Evolutionary conservation across 2,797 vertebrate genomes (phyloP).

Genomic region (Astyanax mexicanus): DNA sequence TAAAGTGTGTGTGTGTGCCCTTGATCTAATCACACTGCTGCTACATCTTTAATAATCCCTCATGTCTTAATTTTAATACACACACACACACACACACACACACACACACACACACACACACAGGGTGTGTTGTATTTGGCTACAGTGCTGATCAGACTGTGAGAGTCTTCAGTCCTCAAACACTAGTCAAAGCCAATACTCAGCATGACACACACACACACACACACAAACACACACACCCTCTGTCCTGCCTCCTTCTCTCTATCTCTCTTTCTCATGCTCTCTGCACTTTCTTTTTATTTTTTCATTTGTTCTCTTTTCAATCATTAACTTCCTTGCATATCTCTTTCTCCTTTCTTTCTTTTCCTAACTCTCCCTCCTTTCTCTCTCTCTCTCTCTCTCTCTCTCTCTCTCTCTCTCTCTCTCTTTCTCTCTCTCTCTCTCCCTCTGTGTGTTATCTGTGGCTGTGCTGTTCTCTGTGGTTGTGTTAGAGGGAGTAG

Average conservation of each 20-base stretch:
- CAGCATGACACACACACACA: too few species aligned
- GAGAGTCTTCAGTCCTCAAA: too few species aligned
- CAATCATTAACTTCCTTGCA: too few species aligned
- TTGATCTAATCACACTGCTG: background rate
- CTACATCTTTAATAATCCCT: background rate
- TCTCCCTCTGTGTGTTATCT: conserved; percentile 5
- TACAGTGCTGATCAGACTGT: too few species aligned
- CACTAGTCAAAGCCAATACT: too few species aligned
- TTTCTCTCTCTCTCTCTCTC: conserved; percentile 14
- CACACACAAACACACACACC: too few species aligned
- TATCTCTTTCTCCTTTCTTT: too few species aligned
- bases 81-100: background rate
- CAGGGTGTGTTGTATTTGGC: too few species aligned
- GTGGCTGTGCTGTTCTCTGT: background rate
- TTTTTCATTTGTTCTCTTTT: conserved; percentile 4
- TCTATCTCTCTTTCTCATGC: conserved; percentile 14
- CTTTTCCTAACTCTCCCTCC: background rate
- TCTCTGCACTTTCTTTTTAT: conserved; percentile 6
- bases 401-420: conserved; percentile 21
- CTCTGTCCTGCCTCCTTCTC: conserved; percentile 1
- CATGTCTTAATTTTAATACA: background rate
- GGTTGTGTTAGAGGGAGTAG: background rate
- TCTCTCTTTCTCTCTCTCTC: conserved; percentile 20
- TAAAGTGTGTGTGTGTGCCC: background rate
- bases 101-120: background rate